These are phyloP conservation scores for Caenorhabditis zanzibari DNA, from an alignment of 2,888 invertebrate species.

Conservation along the genomic window DNA sequence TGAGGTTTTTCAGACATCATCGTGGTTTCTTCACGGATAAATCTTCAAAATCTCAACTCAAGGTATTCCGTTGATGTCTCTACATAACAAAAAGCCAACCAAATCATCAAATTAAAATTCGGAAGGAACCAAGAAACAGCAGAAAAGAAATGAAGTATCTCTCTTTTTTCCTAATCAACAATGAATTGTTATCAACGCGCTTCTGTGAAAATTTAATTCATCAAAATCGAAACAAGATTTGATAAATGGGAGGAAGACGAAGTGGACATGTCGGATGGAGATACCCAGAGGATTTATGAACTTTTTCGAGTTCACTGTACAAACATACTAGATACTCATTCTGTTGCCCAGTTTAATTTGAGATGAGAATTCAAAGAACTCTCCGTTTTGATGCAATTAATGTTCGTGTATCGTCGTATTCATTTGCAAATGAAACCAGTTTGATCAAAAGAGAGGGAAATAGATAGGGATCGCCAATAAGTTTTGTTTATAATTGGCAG, in stretches of 20 bases:
- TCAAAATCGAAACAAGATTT: conserved; percentile 58
- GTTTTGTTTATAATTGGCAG: conserved; percentile 38
- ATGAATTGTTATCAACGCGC: conserved; percentile 35
- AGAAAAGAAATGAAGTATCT: conserved; percentile 19
- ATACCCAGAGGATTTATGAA: conserved; percentile 37
- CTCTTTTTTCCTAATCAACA: conserved; percentile 19
- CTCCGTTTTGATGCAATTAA: conserved; percentile 1
- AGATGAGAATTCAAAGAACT: conserved; percentile 15
- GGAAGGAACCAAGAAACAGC: conserved; percentile 8
- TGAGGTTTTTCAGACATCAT: too few species aligned
- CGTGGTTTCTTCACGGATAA: too few species aligned
- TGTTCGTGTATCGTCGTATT: conserved; percentile 1
- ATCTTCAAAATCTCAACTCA: too few species aligned
- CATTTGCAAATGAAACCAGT: conserved; percentile 41
- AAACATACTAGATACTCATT: conserved; percentile 22
- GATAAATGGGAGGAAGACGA: conserved; percentile 41
- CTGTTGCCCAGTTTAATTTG: conserved; percentile 15
- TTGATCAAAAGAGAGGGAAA: conserved; percentile 11
- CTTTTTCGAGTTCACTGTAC: conserved; percentile 35
- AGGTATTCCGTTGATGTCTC: background rate
- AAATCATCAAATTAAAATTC: background rate
- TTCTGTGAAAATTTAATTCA: conserved; percentile 52
- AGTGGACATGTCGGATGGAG: conserved; percentile 8
- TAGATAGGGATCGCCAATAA: conserved; percentile 30
- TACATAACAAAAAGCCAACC: background rate